Evolutionary conservation across 2,797 vertebrate genomes (phyloP).

Genomic region (Ciconia nigra): DNA sequence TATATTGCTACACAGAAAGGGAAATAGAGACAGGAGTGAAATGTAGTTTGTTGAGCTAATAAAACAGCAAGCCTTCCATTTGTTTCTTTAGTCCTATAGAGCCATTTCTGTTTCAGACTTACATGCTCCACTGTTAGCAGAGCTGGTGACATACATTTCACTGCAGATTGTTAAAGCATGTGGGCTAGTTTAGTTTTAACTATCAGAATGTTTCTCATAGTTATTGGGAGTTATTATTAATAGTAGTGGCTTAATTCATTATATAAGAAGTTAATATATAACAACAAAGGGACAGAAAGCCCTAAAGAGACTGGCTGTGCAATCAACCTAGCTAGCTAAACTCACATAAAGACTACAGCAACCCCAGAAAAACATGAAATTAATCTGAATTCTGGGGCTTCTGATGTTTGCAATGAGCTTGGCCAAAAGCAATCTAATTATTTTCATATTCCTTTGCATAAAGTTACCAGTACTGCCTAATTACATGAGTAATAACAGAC

Average conservation of each 20-base stretch:
- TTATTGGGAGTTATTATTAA: not conserved
- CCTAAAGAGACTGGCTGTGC: not conserved
- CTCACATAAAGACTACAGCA: not conserved
- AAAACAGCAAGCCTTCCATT: constrained; percentile 24
- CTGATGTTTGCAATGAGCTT: not conserved
- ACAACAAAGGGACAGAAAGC: not conserved
- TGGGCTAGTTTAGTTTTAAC: not conserved
- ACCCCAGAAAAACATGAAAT: not conserved
- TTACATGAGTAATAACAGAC: constrained; percentile 38
- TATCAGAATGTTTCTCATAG: not conserved
- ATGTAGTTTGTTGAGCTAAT: constrained; percentile 10
- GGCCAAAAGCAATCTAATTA: constrained; percentile 22
- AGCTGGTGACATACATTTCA: not conserved
- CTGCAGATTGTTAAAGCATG: not conserved
- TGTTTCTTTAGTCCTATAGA: constrained; percentile 34
- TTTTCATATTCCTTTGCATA: constrained; percentile 50
- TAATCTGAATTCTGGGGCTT: not conserved
- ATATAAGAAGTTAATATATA: not conserved
- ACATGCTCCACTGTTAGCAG: not conserved
- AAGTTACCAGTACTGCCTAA: constrained; percentile 49
- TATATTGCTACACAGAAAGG: not conserved
- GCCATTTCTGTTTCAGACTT: not conserved
- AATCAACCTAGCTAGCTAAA: not conserved
- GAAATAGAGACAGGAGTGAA: constrained; percentile 2
- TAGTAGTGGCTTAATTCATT: not conserved